Percentiles rank a stretch among this genome's conserved stretches.
These are phyloP conservation scores for Andrena cerasifolii DNA, from an alignment of 1,140 invertebrate species.

Conservation along the genomic window DNA sequence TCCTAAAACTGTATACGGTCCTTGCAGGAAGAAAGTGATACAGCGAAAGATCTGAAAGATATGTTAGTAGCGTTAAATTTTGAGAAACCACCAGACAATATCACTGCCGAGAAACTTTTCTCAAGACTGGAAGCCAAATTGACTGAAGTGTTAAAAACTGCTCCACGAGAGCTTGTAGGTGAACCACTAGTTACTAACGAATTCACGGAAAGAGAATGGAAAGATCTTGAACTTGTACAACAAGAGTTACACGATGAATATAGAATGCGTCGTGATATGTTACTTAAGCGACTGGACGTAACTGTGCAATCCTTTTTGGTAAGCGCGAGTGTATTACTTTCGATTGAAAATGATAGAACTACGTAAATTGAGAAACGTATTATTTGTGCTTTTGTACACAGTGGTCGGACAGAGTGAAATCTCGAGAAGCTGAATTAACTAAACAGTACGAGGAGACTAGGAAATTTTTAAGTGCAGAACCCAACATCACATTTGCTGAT, in stretches of 20 bases:
- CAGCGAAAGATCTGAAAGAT: conserved; percentile 89
- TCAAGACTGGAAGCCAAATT: conserved; percentile 89
- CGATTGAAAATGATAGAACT: conserved; percentile 5
- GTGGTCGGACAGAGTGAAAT: conserved; percentile 93
- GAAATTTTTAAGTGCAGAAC: conserved; percentile 84
- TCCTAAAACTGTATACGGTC: conserved; percentile 47
- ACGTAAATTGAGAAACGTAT: conserved; percentile 21
- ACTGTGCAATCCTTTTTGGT: conserved; percentile 96
- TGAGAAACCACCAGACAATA: conserved; percentile 92
- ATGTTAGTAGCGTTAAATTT: conserved; percentile 91
- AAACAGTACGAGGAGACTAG: conserved; percentile 87
- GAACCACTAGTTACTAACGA: conserved; percentile 90
- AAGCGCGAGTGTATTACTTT: conserved; percentile 40
- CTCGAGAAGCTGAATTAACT: conserved; percentile 88
- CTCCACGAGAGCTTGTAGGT: conserved; percentile 85
- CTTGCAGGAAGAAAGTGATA: conserved; percentile 89
- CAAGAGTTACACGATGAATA: conserved; percentile 91
- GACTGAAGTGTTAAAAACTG: conserved; percentile 86
- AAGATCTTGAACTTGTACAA: conserved; percentile 87
- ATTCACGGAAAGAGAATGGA: conserved; percentile 92
- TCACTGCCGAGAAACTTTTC: conserved; percentile 90
- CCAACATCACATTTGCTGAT: conserved; percentile 86
- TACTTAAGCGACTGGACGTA: conserved; percentile 95
- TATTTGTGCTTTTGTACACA: conserved; percentile 73
- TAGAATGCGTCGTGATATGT: conserved; percentile 91